phyloP scores from a whole-genome alignment of 2,888 invertebrate species.

The Spisula subtruncata region DNA sequence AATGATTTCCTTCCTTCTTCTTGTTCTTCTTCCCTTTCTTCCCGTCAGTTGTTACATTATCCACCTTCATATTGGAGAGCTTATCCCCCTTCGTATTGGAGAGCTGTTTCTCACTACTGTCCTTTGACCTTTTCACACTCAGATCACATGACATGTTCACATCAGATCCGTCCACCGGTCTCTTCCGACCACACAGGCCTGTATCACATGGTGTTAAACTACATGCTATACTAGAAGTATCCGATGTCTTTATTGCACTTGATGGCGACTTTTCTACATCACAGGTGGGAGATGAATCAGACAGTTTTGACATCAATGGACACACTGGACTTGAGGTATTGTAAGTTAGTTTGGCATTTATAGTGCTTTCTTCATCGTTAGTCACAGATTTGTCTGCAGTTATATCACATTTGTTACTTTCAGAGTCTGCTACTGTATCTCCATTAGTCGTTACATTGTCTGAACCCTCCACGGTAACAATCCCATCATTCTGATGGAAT shows the following conservation, averaged over 20 bases:
- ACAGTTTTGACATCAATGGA: neutral
- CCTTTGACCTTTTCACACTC: slow-evolving; percentile 48
- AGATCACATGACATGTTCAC: slow-evolving; percentile 9
- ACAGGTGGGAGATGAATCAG: neutral
- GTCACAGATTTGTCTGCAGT: neutral
- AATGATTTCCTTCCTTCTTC: slow-evolving; percentile 63
- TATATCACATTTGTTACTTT: slow-evolving; percentile 4
- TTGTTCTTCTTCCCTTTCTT: slow-evolving; percentile 24
- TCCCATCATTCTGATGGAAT: slow-evolving; percentile 21
- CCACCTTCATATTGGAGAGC: neutral
- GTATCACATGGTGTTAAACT: neutral
- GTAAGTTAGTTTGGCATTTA: neutral
- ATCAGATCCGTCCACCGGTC: slow-evolving; percentile 34
- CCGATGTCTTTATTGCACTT: neutral
- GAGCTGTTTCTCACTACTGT: slow-evolving; percentile 14
- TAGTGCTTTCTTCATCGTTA: neutral
- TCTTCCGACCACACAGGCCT: slow-evolving; percentile 13
- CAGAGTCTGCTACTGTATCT: neutral
- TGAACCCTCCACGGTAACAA: neutral
- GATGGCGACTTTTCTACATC: neutral
- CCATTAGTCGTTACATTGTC: neutral
- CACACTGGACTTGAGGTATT: neutral
- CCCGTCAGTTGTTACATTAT: neutral
- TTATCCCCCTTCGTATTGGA: no score
- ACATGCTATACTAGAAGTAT: neutral